A percentile compares a stretch with the other conserved stretches of the same genome.
Evolutionary conservation across 2,113 vertebrate genomes (phyloP).

Genomic region (Boleophthalmus pectinirostris): DNA sequence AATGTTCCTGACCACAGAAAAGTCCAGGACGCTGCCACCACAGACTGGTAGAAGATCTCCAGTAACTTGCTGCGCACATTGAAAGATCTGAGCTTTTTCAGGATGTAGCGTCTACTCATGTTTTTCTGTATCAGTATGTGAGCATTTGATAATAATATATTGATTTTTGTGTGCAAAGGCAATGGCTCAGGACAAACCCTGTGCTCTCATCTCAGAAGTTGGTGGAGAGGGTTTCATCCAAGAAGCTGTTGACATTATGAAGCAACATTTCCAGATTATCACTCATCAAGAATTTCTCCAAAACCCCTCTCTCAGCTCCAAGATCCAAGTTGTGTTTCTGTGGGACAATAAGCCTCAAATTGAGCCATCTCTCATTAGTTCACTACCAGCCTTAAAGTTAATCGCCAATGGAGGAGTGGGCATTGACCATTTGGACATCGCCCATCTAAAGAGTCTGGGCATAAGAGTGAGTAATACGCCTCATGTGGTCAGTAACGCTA

Average conservation of each 20-base stretch:
- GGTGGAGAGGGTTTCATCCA: conserved; percentile 1
- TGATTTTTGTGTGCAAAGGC: conserved; percentile 19
- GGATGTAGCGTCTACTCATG: no score
- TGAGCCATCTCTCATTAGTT: conserved; percentile 31
- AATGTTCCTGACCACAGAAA: no score
- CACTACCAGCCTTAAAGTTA: conserved; percentile 77
- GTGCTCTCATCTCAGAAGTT: conserved; percentile 61
- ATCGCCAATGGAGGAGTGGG: conserved; percentile 79
- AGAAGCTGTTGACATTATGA: conserved; percentile 26
- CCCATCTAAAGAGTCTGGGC: conserved; percentile 71
- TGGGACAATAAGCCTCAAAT: conserved; percentile 6
- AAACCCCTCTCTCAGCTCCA: conserved; percentile 35
- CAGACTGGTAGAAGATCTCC: no score
- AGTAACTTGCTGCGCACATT: no score
- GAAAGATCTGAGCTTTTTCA: no score
- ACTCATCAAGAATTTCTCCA: conserved; percentile 49
- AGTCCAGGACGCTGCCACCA: no score
- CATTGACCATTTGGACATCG: conserved; percentile 81
- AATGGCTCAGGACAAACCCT: conserved; percentile 45
- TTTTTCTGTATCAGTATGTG: not conserved
- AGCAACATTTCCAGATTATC: conserved; percentile 47
- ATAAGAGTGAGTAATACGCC: conserved; percentile 83
- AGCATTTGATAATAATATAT: not conserved
- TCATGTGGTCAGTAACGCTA: conserved; percentile 67
- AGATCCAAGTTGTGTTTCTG: conserved; percentile 54